Percentiles rank a stretch among this genome's conserved stretches.
phyloP scores from a whole-genome alignment of 2,888 invertebrate genomes.

The Litoditis marina region DNA sequence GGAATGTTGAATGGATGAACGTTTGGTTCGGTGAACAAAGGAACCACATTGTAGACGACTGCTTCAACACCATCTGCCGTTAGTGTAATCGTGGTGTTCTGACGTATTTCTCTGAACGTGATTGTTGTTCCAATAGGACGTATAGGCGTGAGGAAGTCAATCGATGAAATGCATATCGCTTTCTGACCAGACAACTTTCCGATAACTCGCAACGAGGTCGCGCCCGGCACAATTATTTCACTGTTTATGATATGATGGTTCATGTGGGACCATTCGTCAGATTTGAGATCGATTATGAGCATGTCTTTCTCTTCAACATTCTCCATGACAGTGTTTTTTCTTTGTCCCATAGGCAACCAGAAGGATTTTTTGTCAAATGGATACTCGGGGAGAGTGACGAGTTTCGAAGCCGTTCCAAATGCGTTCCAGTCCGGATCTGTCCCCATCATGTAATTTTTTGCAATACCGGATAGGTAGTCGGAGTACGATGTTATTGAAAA shows the following conservation, averaged over 20 bases:
- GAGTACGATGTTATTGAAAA: too few species aligned
- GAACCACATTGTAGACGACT: slow-evolving; percentile 17
- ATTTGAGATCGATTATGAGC: slow-evolving; percentile 19
- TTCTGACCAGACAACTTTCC: slow-evolving; percentile 8
- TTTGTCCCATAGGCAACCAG: slow-evolving; percentile 26
- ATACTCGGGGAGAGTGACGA: slow-evolving; percentile 38
- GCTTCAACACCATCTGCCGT: slow-evolving; percentile 25
- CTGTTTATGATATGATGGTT: slow-evolving; percentile 36
- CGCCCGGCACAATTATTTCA: slow-evolving; percentile 38
- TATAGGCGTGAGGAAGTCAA: slow-evolving; percentile 37
- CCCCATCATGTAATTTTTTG: too few species aligned
- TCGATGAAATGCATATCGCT: slow-evolving; percentile 10
- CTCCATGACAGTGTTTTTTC: not conserved
- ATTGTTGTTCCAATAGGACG: too few species aligned
- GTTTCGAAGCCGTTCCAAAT: too few species aligned
- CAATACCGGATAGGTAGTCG: too few species aligned
- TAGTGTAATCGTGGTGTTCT: too few species aligned
- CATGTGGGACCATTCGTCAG: slow-evolving; percentile 29
- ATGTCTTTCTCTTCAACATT: not conserved
- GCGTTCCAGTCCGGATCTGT: too few species aligned
- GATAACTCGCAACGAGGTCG: slow-evolving; percentile 32
- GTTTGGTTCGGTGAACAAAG: not conserved
- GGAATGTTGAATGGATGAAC: not conserved
- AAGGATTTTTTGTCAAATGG: slow-evolving; percentile 30
- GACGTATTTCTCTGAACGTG: too few species aligned